Conservation (phyloP, 2,113 vertebrate genomes). For the Ailuropoda melanoleuca region DNA sequence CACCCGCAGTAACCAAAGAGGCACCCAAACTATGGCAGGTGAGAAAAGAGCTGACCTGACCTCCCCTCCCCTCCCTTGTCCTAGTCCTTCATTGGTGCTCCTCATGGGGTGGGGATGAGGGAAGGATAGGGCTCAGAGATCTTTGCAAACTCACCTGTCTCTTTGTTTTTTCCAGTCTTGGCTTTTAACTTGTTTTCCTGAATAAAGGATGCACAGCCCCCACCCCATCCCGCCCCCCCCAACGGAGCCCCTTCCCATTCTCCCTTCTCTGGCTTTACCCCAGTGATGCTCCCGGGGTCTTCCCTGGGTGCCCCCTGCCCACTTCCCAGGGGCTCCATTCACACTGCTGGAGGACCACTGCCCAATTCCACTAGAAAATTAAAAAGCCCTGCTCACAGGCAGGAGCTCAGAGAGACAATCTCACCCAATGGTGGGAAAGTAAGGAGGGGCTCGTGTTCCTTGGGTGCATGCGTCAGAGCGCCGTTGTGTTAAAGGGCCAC, state of each 20-base stretch:
- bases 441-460: background rate
- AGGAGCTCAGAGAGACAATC: no score
- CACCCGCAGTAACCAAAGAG: background rate
- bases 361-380: background rate
- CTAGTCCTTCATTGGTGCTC: accelerated
- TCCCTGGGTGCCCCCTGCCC: background rate
- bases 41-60: background rate
- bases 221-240: no score
- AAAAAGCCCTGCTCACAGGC: background rate
- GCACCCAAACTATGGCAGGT: conserved; percentile 63
- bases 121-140: background rate
- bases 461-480: background rate
- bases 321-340: background rate
- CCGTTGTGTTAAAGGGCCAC: background rate
- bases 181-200: background rate
- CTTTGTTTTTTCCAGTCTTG: background rate
- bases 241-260: background rate
- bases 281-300: background rate
- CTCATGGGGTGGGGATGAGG: background rate
- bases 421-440: background rate
- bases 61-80: background rate
- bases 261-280: background rate
- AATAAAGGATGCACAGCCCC: no score
- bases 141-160: background rate
- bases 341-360: background rate